Base-by-base conservation (phyloP, 2,797 vertebrate species). In the Miichthys miiuy region DNA sequence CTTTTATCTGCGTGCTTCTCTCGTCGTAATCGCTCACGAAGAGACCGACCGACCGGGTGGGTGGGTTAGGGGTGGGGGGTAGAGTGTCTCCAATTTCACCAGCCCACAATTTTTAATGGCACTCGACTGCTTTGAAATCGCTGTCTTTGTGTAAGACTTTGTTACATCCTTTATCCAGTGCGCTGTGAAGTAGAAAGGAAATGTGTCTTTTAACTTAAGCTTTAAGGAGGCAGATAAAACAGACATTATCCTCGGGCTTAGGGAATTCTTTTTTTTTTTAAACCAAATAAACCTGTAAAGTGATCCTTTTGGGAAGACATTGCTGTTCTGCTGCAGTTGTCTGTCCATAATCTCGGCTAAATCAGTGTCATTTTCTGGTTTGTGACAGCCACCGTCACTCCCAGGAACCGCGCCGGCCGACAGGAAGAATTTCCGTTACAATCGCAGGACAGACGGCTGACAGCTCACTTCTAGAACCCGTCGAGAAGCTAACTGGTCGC, bases 371-470 rank as follows among this genome's bases (percentile, higher is more conserved):
- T 48, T 42, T 12, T 79, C n/a, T 0, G 0, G 52, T 64, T 73
- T 51, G 30, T 38, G 47, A 64, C 51, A 25, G 17, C 38, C 14
- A 44, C 3, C 54, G 41, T n/a, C 51, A 0, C 23, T 42, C 18
- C 25, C 0, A 48, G 52, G 52, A 69, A 1, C 63, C 27, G 17
- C 46, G 47, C 57, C 44, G 42, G 47, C 81, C 87, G 91, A 87
- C 86, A 88, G 74, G 56, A 81, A 80, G 41, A 79, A 77, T 88
- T 86, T 87, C 73, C 81, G 61, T 88, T 63, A 58, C 80, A 57
- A 82, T 85, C 51, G 52, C 16, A 5, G 65, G 76, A 81, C 90
- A 79, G 77, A 81, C 81, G 75, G 79, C 82, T 88, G 92, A 94
- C 86, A 68, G 81, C 85, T 90, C 72, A 63, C 85, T 89, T 81